Evolutionary conservation across 2,113 vertebrate genomes (phyloP).

Genomic region (Uria aalge): DNA sequence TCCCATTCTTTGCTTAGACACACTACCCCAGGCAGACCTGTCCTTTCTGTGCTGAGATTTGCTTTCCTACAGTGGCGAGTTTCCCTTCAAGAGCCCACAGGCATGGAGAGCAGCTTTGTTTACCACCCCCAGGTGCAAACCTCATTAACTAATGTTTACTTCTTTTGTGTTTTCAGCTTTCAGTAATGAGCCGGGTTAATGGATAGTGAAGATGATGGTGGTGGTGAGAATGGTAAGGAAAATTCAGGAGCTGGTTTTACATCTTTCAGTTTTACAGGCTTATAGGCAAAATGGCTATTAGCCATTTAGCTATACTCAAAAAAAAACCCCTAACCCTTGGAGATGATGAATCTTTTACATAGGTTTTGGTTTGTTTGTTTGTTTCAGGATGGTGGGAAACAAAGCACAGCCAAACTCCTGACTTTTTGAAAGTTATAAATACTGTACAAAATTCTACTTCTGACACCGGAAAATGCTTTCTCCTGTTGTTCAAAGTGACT

Average conservation of each 20-base stretch:
- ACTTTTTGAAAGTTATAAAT: constrained; percentile 3
- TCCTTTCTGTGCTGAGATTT: background rate
- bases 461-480: background rate
- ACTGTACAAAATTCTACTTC: background rate
- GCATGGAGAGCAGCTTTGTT: constrained; percentile 27
- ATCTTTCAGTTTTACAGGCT: background rate
- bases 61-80: background rate
- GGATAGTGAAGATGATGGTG: background rate
- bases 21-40: background rate
- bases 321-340: background rate
- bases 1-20: background rate
- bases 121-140: constrained; percentile 2
- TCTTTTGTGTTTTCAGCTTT: constrained; percentile 45
- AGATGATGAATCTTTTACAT: background rate
- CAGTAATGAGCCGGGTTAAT: background rate
- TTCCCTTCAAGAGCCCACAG: background rate
- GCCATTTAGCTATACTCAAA: background rate
- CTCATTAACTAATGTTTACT: constrained; percentile 31
- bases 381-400: background rate
- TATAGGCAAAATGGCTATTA: background rate
- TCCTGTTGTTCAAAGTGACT: constrained; percentile 18
- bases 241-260: constrained; percentile 18
- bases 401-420: background rate
- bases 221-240: background rate
- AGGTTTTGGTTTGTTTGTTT: background rate